Base-by-base conservation (phyloP, 2,797 vertebrate genomes). In the Cirrhinus molitorella region DNA sequence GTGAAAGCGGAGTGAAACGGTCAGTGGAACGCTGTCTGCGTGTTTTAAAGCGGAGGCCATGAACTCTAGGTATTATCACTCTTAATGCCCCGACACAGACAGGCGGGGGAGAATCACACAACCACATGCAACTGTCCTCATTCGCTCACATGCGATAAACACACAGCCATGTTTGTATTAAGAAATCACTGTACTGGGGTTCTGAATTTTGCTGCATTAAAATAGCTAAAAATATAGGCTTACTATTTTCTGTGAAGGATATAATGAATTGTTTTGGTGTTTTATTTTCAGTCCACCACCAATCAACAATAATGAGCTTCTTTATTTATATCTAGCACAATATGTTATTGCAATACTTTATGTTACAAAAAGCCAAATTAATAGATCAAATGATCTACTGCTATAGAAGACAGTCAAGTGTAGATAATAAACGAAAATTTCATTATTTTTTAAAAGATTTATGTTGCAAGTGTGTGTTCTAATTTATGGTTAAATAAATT, bases 1-100 rank as follows among this genome's bases (percentile, higher is more conserved):
- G 1, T 59, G 34, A 34, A 65, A 65, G 61, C 19, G 28, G 61
- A 92, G 84, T 89, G 79, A 92, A 90, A 79, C 83, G 87, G 86
- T 89, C 16, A 31, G 37, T 23, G 83, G 25, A 31, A 72, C 63
- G 21, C 67, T 21, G 67, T 61, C 66, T 79, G 73, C 76, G 47
- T 16, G 23, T 75, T 83, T 75, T 23, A 14, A 79, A 57, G 81
- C 25, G 43, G 8, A 70, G 80, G 80, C 47, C 6, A n/a, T n/a
- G 84, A 86, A 85, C 87, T 81, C 37, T 0, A 77, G 83, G 87
- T 80, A 83, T 90, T 88, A 87, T 8, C 19, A 61, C 66, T 88
- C 68, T n/a, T 88, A 91, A 90, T 85, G 79, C 85, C 85, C 84
- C 85, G 70, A 34, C 87, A 25, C 70, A 63, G 82, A 57, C 25